Percentiles rank a stretch among this genome's conserved stretches.
Evolutionary conservation across 2,888 invertebrate species (phyloP).

Genomic region (Pelosia muscerda): DNA sequence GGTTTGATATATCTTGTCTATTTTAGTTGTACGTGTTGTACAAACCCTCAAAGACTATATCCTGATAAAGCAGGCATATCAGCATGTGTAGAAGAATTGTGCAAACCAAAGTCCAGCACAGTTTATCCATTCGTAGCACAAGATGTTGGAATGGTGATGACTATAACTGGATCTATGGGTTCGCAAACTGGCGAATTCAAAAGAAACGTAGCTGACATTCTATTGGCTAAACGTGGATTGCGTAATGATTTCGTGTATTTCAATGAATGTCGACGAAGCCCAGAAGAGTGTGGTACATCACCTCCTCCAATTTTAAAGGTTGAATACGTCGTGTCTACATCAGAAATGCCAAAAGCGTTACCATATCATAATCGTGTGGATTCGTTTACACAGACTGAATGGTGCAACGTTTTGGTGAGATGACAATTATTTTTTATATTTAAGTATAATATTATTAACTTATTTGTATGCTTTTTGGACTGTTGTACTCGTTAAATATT

Average conservation of each 20-base stretch:
- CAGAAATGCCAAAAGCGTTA: background rate
- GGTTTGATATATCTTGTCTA: background rate
- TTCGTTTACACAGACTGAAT: slow-evolving; percentile 67
- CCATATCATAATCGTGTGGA: slow-evolving; percentile 27
- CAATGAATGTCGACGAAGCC: slow-evolving; percentile 13
- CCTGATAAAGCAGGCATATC: slow-evolving; percentile 2
- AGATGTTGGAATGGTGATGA: slow-evolving; percentile 24
- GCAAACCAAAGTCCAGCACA: slow-evolving; percentile 19
- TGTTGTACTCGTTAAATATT: too few species aligned
- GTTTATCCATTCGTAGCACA: slow-evolving; percentile 6
- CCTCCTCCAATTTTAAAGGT: slow-evolving; percentile 13
- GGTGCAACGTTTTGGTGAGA: slow-evolving; percentile 69
- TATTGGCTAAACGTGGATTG: slow-evolving; percentile 20
- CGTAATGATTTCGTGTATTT: slow-evolving; percentile 12
- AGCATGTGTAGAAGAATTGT: slow-evolving; percentile 16
- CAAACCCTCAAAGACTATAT: background rate
- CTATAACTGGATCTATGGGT: background rate
- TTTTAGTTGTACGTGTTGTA: slow-evolving; percentile 18
- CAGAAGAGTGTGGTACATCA: background rate
- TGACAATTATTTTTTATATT: background rate
- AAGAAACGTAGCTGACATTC: background rate
- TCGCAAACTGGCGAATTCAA: slow-evolving; percentile 9
- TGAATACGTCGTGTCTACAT: slow-evolving; percentile 8
- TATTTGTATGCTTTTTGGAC: background rate
- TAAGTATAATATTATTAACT: background rate